phyloP scores from a whole-genome alignment of 2,888 invertebrate species.

The Mylabris sibirica region DNA sequence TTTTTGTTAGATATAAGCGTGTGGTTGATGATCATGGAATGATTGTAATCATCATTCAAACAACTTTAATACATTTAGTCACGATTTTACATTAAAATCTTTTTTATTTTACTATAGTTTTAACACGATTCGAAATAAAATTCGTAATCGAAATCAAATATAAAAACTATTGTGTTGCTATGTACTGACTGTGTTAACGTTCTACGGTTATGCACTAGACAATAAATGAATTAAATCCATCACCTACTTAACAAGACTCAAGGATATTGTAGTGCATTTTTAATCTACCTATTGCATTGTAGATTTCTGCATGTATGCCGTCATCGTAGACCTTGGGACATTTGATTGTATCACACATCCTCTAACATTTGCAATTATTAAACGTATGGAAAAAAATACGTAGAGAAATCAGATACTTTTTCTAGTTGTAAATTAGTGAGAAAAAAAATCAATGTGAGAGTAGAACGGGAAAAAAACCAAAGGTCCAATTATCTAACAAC shows the following conservation, averaged over 20 bases:
- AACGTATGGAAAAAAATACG: not conserved
- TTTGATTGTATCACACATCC: slow-evolving; percentile 2
- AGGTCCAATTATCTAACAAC: slow-evolving; percentile 7
- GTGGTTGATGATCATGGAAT: slow-evolving; percentile 7
- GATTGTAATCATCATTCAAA: slow-evolving; percentile 9
- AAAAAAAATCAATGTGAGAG: too few relatives aligned
- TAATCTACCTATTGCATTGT: slow-evolving; percentile 30
- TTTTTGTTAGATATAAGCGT: slow-evolving; percentile 1
- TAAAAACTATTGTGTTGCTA: slow-evolving; percentile 12
- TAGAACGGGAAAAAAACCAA: too few relatives aligned
- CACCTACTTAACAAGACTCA: slow-evolving; percentile 31
- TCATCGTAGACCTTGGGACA: slow-evolving; percentile 21
- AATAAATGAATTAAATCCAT: slow-evolving; percentile 18
- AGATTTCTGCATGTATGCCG: slow-evolving; percentile 33
- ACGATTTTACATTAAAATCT: slow-evolving; percentile 11
- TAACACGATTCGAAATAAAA: slow-evolving; percentile 8
- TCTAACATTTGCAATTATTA: slow-evolving; percentile 4
- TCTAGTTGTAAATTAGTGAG: too few relatives aligned
- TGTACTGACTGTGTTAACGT: not conserved
- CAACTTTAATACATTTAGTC: slow-evolving; percentile 2
- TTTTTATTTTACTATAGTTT: not conserved
- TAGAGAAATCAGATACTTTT: slow-evolving; percentile 4
- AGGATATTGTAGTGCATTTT: slow-evolving; percentile 36
- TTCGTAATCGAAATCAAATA: not conserved
- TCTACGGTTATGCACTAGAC: not conserved